Conservation (phyloP, 2,888 invertebrate genomes). For the Dysmachus trigonus region DNA sequence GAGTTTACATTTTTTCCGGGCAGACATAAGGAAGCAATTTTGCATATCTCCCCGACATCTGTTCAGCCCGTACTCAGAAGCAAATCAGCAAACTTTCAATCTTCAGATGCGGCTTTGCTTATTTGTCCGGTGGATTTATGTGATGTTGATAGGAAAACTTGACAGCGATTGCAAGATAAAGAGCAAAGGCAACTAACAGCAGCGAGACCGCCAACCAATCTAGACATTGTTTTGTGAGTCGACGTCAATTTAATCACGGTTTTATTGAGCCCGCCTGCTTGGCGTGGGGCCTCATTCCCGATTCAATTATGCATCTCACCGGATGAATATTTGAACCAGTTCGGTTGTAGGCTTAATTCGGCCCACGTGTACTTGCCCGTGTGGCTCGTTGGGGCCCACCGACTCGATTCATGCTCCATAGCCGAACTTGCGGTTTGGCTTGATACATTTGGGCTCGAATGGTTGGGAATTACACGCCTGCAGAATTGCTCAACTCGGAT, state of each 20-base stretch:
- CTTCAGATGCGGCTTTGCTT: neutral
- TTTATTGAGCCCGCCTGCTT: neutral
- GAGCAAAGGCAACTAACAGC: no score
- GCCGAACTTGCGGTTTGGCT: neutral
- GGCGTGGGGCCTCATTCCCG: neutral
- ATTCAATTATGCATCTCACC: neutral
- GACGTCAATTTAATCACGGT: neutral
- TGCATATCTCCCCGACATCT: neutral
- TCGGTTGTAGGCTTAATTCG: neutral
- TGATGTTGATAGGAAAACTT: neutral
- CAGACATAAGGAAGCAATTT: neutral
- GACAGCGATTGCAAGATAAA: neutral
- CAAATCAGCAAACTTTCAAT: neutral
- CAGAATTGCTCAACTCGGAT: neutral
- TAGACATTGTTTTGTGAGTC: neutral
- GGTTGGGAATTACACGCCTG: neutral
- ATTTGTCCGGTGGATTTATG: neutral
- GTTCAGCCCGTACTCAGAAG: neutral
- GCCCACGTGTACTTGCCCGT: neutral
- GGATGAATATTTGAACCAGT: neutral
- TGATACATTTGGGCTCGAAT: neutral
- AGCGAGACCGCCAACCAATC: neutral
- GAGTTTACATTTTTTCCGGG: neutral
- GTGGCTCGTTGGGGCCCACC: neutral
- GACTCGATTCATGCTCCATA: neutral